Percentiles rank a stretch among this genome's conserved stretches.
Conservation (phyloP, 2,888 invertebrate species). For the Argyresthia goedartella region DNA sequence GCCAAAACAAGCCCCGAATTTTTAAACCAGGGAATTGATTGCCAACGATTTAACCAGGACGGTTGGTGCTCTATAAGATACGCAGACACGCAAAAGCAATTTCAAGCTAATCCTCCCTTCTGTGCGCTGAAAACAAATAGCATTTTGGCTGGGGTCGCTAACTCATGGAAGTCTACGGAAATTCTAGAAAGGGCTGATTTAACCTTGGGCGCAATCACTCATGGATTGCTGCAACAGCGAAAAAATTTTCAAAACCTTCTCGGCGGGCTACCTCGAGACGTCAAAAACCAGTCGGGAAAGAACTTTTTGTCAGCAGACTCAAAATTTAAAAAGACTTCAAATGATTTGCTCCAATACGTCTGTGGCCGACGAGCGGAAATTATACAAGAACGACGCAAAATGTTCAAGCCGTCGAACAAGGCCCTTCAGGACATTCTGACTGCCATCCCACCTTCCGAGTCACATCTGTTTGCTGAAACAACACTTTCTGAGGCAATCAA, state of each 20-base stretch:
- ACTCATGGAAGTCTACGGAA: conserved; percentile 7
- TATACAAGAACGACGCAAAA: conserved; percentile 3
- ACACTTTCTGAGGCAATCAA: conserved; percentile 5
- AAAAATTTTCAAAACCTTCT: background rate
- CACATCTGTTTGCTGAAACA: conserved; percentile 6
- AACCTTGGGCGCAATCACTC: background rate
- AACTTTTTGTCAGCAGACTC: background rate
- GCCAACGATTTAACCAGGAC: conserved; percentile 8
- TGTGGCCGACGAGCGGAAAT: conserved; percentile 6
- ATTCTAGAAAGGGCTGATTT: background rate
- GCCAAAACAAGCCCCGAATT: background rate
- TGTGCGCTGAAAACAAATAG: conserved; percentile 6
- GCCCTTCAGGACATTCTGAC: conserved; percentile 1
- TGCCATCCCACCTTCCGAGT: conserved; percentile 6
- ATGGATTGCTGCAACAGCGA: background rate
- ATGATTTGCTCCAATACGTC: conserved; percentile 2
- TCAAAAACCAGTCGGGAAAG: background rate
- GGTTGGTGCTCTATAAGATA: conserved; percentile 8
- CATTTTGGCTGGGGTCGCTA: conserved; percentile 8
- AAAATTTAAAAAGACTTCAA: background rate
- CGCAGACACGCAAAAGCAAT: conserved; percentile 1
- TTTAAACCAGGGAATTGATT: conserved; percentile 4
- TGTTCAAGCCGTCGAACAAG: conserved; percentile 5
- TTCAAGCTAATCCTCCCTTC: conserved; percentile 3
- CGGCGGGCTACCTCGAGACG: background rate